Evolutionary conservation across 2,888 invertebrate species (phyloP), one percentile per base, ranked within the genome.

Genomic region (Buathra laborator): DNA sequence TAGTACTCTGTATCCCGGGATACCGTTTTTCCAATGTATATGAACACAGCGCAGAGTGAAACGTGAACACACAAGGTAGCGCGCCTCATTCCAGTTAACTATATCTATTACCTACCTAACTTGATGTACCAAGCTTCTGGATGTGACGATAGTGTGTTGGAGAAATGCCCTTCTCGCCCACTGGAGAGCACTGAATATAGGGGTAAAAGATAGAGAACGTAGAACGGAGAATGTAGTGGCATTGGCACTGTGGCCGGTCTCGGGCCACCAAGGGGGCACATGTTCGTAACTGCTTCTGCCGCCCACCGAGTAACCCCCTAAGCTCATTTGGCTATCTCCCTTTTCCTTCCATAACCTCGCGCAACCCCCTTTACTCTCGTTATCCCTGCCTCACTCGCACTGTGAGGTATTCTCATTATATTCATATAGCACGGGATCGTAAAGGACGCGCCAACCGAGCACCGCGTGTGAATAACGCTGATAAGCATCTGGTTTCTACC

Each of bases 321-420:
- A 87, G 80, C 88, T 86, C 87, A 87, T 89, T 88, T 86, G 84
- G 87, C 86, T 89, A 87, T 89, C 89, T 89, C 75, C 84, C 85
- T 84, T 84, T 86, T 48, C 43, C 67, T 16, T 43, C n/a, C 16
- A 48, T 37, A 75, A 77, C 74, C 85, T 78, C 59, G 32, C 44
- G 14, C 70, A 75, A 79, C 66, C 70, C 66, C 74, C 74, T 76
- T 68, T 53, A 46, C 78, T 14, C 59, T 56, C 53, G 70, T 24
- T 29, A 48, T 37, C 43, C 66, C 56, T 29, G 14, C 14, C 71
- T 62, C 68, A 53, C 19, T 75, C 66, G 59, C 37, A 29, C 48
- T 67, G 71, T 72, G 70, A 87, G 83, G 83, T 86, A 87, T 85
- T 86, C 88, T 90, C 90, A 89, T 90, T 90, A 90, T 87, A 88